Conservation (phyloP, 2,888 invertebrate species). For the Cristatella mucedo region DNA sequence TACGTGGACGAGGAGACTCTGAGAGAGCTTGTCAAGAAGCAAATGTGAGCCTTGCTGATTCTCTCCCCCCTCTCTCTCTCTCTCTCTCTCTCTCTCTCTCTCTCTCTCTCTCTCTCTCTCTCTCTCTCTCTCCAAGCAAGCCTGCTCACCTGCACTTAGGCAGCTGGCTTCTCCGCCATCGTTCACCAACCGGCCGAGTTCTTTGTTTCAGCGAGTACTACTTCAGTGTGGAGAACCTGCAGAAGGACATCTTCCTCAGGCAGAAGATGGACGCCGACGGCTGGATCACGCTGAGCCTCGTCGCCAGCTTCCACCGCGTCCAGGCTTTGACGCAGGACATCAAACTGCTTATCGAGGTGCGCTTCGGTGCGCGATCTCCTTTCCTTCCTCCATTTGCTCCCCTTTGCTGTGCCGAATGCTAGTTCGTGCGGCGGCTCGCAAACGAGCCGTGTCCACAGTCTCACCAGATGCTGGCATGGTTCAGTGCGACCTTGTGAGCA, state of each 20-base stretch:
- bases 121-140: constrained; percentile 3
- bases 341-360: constrained; percentile 57
- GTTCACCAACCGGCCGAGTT: too few relatives aligned
- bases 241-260: constrained; percentile 84
- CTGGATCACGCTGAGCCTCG: constrained; percentile 75
- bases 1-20: constrained; percentile 48
- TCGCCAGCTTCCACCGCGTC: constrained; percentile 89
- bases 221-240: constrained; percentile 87
- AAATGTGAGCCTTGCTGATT: constrained; percentile 67
- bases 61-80: background rate
- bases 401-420: too few relatives aligned
- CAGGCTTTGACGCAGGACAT: constrained; percentile 64
- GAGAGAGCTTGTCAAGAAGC: constrained; percentile 69
- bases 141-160: too few relatives aligned
- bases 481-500: too few relatives aligned
- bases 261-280: constrained; percentile 91
- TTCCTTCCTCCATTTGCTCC: too few relatives aligned
- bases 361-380: too few relatives aligned
- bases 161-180: too few relatives aligned
- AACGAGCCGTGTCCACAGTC: too few relatives aligned
- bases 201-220: constrained; percentile 78
- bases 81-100: background rate
- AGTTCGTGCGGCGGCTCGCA: too few relatives aligned
- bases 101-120: background rate
- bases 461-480: too few relatives aligned